phyloP scores from a whole-genome alignment of 2,113 vertebrate genomes.

The Onychostruthus taczanowskii region DNA sequence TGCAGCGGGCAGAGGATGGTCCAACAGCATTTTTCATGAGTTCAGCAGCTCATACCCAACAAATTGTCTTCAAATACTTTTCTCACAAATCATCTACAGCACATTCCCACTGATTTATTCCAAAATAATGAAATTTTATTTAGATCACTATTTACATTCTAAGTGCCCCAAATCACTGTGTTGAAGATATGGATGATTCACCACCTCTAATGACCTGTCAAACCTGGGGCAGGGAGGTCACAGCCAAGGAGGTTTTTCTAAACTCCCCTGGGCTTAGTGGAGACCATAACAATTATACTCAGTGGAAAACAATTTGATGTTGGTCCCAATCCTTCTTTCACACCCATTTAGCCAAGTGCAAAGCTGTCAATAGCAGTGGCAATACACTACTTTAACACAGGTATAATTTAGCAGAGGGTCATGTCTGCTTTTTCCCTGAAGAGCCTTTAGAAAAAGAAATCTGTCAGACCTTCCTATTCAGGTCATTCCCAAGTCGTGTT shows the following conservation, averaged over 20 bases:
- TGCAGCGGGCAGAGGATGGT: not conserved
- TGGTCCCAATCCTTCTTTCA: not conserved
- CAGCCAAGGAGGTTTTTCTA: not conserved
- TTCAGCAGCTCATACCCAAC: not conserved
- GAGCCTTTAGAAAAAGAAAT: constrained; percentile 9
- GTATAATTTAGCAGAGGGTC: constrained; percentile 10
- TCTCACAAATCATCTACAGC: not conserved
- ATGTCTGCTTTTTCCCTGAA: not conserved
- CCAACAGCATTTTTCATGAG: not conserved
- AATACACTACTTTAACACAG: not conserved
- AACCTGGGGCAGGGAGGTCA: not conserved
- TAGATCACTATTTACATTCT: not conserved
- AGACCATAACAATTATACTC: not conserved
- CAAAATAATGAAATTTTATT: not conserved
- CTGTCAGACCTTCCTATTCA: constrained; percentile 10
- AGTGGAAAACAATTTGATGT: not conserved
- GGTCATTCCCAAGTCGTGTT: not conserved
- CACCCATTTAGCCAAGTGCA: not conserved
- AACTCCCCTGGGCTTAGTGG: not conserved
- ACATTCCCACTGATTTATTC: not conserved
- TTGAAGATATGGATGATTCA: not conserved
- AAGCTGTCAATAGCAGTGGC: not conserved
- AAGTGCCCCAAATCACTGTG: not conserved
- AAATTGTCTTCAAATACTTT: not conserved
- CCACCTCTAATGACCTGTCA: not conserved